Base-by-base conservation (phyloP, 2,888 invertebrate genomes). In the Hemistola chrysoprasaria region DNA sequence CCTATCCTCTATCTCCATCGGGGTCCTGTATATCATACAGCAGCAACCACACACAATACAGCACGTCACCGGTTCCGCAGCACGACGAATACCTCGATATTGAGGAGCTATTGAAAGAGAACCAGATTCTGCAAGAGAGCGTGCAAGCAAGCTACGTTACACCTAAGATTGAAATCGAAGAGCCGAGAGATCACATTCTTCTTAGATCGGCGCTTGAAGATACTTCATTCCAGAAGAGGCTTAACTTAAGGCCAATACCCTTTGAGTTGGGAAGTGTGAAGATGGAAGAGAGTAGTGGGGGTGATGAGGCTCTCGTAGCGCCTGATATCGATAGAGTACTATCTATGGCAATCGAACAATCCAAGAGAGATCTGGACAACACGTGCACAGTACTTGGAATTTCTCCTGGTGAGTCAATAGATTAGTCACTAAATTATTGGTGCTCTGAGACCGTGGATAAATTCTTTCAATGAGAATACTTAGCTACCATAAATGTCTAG, bases 301-400 rank as follows among this genome's bases (percentile, higher is more conserved):
- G 87, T 8, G 88, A 87, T 37, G 90, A 90, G 9, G 89, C 91
- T 34, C 78, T 93, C 30, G 92, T 92, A 33, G 91, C 94, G 33
- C 94, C 94, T 59, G 94, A 94, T 62, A 95, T 96, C 56, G 96
- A 95, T 72, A 94, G 95, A 8, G 95, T 96, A 22, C 90, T 96
- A 35, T 95, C 94, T 47, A 90, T 96, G 83, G 96, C 96, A 16
- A 94, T 97, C 61, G 95, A 96, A 71, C 95, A 97, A 75, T 93
- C 95, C 55, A 93, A 94, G 63, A 93, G 95, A 68, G 97, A 97
- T 72, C 95, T 96, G 34, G 94, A 95, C 75, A 94, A 92, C 69
- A 95, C 96, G 6, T 97, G 96, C 82, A 92, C 93, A 36, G 93
- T 94, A 59, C 91, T 97, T 65, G 95, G 95, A 80, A 97, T 97